Base-by-base conservation (phyloP, 2,888 invertebrate species). In the Pseudolycoriella hygida region DNA sequence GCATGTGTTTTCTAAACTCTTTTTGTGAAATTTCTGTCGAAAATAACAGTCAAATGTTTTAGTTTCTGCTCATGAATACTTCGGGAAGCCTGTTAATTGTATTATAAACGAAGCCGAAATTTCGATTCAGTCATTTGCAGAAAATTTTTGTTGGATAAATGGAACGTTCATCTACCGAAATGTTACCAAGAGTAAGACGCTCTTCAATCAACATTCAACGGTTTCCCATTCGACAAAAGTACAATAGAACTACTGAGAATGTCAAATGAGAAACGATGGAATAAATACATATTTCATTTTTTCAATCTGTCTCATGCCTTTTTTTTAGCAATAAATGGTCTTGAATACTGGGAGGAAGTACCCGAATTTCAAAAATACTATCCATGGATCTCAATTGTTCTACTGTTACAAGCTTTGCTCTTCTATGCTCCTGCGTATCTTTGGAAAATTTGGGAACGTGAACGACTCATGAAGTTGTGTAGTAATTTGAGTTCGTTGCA, bases 401-500 rank as follows among this genome's bases (percentile, higher is more conserved):
- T 43, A 4, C 18, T 43, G 17, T 2, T 43, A 2, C 31, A 42
- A 17, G 32, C 42, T 12, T 2, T 14, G 10, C 11, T 42, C 17
- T 17, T 42, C 10, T 43, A 31, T n/a, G 17, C 17, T 3, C 43
- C 43, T 6, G 34, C 17, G 2, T 32, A 17, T 17, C 32, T 43
- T 32, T 43, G 34, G 43, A 43, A 32, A 43, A n/a, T 32, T 18
- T 34, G 12, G 11, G 43, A 43, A 43, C 32, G 19, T 18, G 32
- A 17, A 17, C 32, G 31, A 31, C 31, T 43, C n/a, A 31, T 32
- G 17, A 17, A 34, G 32, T 17, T 43, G 14, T 43, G 43, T 32
- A 18, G n/a, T n/a, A 32, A 32, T 18, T n/a, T 43, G 32, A 32
- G 43, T 34, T 32, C 15, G 18, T 15, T 25, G 8, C 30, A 30